Evolutionary conservation across 92 coral and sea anemone genomes (phyloP).

Genomic region (Virgularia gustaviana): DNA sequence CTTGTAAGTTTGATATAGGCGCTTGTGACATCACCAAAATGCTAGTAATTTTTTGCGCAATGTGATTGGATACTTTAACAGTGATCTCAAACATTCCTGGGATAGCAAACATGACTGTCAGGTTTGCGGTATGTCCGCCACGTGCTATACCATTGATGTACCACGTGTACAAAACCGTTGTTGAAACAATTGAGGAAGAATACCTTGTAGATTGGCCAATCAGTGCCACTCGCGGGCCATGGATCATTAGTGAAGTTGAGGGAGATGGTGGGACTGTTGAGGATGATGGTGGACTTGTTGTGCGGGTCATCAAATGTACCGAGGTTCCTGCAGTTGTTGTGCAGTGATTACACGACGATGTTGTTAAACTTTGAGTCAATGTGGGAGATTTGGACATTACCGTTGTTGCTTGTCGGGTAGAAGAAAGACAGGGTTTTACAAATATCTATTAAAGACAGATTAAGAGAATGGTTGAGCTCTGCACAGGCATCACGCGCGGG

Average conservation of each 20-base stretch:
- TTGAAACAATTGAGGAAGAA: background rate
- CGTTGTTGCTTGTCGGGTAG: too few relatives aligned
- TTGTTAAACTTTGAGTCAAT: background rate
- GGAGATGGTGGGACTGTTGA: background rate
- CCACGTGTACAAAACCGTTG: background rate
- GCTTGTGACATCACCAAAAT: slow-evolving; percentile 52
- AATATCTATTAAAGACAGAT: too few relatives aligned
- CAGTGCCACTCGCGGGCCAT: background rate
- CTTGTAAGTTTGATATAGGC: slow-evolving; percentile 49
- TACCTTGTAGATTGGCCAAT: background rate
- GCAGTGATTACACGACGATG: background rate
- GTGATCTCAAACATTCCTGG: slow-evolving; percentile 57
- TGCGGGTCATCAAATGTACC: too few relatives aligned
- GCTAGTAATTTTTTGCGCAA: slow-evolving; percentile 32
- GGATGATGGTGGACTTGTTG: background rate
- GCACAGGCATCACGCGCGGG: too few relatives aligned
- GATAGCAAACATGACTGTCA: slow-evolving; percentile 22
- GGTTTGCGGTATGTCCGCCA: background rate
- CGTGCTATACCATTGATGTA: background rate
- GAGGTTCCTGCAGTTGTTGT: background rate
- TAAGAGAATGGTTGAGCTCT: too few relatives aligned
- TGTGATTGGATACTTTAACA: slow-evolving; percentile 48
- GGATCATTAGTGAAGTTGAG: background rate
- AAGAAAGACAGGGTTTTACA: too few relatives aligned
- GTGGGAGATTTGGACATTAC: too few relatives aligned